A percentile compares a stretch with the other conserved stretches of the same genome.
Evolutionary conservation across 2,888 invertebrate species (phyloP).

Genomic region (Hirudinaria manillensis): DNA sequence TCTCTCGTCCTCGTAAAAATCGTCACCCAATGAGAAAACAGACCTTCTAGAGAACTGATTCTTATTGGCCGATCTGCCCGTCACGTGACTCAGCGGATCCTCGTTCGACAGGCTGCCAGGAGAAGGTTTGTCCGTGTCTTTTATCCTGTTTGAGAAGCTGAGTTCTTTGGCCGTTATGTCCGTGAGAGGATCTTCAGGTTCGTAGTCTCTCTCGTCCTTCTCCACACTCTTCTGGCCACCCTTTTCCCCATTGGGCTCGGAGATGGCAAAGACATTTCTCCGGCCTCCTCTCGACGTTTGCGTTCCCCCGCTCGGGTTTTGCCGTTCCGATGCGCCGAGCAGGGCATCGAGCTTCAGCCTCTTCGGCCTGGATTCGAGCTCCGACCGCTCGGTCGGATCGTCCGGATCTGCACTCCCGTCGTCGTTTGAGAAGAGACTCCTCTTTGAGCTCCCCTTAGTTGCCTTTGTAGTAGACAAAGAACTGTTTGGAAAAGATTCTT

Average conservation of each 20-base stretch:
- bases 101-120: too few species aligned
- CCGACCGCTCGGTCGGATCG: background rate
- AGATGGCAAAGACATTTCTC: too few species aligned
- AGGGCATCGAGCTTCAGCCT: background rate
- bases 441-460: background rate
- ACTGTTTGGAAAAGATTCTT: too few species aligned
- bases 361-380: background rate
- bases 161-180: too few species aligned
- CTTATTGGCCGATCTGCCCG: background rate
- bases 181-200: conserved; percentile 4
- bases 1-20: conserved; percentile 14
- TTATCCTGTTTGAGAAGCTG: too few species aligned
- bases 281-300: too few species aligned
- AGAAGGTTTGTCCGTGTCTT: too few species aligned
- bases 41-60: conserved; percentile 9
- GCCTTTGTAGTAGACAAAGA: background rate
- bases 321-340: background rate
- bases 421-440: background rate
- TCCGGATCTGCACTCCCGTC: background rate
- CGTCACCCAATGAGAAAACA: conserved; percentile 10
- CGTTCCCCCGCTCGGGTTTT: too few species aligned
- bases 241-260: too few species aligned
- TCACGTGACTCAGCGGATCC: too few species aligned
- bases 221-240: too few species aligned
- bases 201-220: background rate